These are phyloP conservation scores for Euzetes globulus DNA, from an alignment of 2,888 invertebrate genomes.

Conservation along the genomic window DNA sequence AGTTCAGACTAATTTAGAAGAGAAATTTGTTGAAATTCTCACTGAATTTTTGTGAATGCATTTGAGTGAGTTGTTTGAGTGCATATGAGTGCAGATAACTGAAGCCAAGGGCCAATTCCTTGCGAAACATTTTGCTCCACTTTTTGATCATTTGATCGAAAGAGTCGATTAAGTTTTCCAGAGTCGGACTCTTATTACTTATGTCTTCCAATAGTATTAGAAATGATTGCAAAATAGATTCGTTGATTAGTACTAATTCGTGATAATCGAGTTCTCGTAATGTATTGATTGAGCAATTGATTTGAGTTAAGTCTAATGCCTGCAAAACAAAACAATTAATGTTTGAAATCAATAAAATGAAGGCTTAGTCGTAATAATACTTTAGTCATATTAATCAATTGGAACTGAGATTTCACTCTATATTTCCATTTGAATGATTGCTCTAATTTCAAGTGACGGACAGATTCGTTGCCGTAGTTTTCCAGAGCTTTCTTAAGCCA, in stretches of 20 bases:
- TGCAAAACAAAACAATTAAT: neutral
- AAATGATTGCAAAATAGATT: neutral
- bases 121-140: neutral
- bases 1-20: too few relatives aligned
- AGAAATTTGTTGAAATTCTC: neutral
- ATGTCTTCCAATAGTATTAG: conserved; percentile 9
- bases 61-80: conserved; percentile 24
- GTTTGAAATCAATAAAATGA: neutral
- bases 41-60: conserved; percentile 10
- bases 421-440: conserved; percentile 31
- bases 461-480: conserved; percentile 2
- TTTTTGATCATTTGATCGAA: conserved; percentile 18
- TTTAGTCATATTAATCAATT: conserved; percentile 26
- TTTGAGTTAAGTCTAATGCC: conserved; percentile 15
- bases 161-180: conserved; percentile 2
- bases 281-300: neutral
- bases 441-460: conserved; percentile 20
- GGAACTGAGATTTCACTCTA: conserved; percentile 30
- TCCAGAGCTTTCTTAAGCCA: conserved; percentile 32
- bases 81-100: neutral
- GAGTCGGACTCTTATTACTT: neutral
- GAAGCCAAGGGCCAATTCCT: neutral
- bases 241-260: conserved; percentile 1
- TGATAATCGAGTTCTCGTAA: conserved; percentile 13
- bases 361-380: neutral